Evolutionary conservation across 2,888 invertebrate species (phyloP), one percentile per base, ranked within the genome.

Genomic region (Ophion obscuratus): DNA sequence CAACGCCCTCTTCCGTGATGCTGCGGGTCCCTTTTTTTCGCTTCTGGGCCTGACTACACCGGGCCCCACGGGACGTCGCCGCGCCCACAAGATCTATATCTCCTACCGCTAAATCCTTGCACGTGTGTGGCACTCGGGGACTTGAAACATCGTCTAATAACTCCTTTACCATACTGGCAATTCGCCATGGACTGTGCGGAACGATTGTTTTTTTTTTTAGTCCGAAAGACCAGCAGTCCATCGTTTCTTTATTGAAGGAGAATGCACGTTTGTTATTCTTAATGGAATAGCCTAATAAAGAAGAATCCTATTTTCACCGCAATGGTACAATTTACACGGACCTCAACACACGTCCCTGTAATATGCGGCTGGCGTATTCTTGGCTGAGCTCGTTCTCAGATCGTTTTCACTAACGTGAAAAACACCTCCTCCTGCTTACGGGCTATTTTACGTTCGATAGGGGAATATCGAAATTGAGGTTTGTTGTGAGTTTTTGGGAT

Each of bases 121-220:
- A 74, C 57, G 75, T 75, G 78, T 83, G 83, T 70, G 77, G 68
- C 47, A n/a, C 81, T 68, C 70, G 66, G 61, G 61, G 47, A 61
- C 75, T 75, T 31, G 7, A 81, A 81, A 57, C 79, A 68, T 82
- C 81, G 67, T 85, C 85, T 88, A 88, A 89, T 89, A 84, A 87
- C 83, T 88, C 70, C 79, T 85, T 83, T 81, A 53, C 3, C 73
- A 76, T 85, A 85, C 80, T 74, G 78, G 76, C 81, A 81, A 86
- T 86, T 81, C 88, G 80, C 83, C 64, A 67, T 61, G 59, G 66
- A 44, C 57, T 77, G 66, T 80, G 27, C 53, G 62, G 57, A 83
- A 53, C 64, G 20, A 67, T 57, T 66, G 27, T 53, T 71, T 80
- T 24, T 31, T 62, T 57, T 27, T 53, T 9, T 67, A 3, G 20